Conservation (phyloP, 2,797 vertebrate genomes). For the Pangasius macronema region DNA sequence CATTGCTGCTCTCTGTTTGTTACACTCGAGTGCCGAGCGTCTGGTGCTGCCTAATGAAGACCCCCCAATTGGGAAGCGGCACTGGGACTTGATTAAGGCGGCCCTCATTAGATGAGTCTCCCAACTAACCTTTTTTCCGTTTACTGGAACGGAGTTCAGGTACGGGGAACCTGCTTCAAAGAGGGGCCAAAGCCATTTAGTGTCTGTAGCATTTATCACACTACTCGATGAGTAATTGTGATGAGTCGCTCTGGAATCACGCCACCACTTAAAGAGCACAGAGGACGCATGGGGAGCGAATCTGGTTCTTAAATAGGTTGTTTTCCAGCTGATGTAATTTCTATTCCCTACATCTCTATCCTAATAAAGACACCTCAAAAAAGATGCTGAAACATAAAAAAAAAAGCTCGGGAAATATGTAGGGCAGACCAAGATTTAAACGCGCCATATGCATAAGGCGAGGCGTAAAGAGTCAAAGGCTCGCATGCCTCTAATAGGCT, state of each 20-base stretch:
- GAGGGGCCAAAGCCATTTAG: conserved; percentile 38
- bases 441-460: conserved; percentile 34
- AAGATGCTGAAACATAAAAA: conserved; percentile 57
- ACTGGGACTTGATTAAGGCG: conserved; percentile 52
- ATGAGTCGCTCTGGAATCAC: conserved; percentile 42
- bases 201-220: conserved; percentile 43
- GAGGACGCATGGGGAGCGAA: conserved; percentile 45
- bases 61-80: conserved; percentile 33
- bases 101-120: conserved; percentile 49
- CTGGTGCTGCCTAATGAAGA: conserved; percentile 40
- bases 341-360: conserved; percentile 50
- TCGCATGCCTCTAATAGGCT: conserved; percentile 35
- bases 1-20: conserved; percentile 37
- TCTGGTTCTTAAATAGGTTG: conserved; percentile 55
- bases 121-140: conserved; percentile 49
- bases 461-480: conserved; percentile 4
- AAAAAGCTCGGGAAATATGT: conserved; percentile 46
- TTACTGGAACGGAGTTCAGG: conserved; percentile 48
- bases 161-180: conserved; percentile 49
- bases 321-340: conserved; percentile 53
- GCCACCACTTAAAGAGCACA: conserved; percentile 47
- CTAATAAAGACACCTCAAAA: conserved; percentile 46
- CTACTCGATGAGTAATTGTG: conserved; percentile 40
- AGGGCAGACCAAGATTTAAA: conserved; percentile 52
- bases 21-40: conserved; percentile 40